Evolutionary conservation across 1,140 invertebrate species (phyloP).

Genomic region (Pachyrhynchus sulphureomaculatus): DNA sequence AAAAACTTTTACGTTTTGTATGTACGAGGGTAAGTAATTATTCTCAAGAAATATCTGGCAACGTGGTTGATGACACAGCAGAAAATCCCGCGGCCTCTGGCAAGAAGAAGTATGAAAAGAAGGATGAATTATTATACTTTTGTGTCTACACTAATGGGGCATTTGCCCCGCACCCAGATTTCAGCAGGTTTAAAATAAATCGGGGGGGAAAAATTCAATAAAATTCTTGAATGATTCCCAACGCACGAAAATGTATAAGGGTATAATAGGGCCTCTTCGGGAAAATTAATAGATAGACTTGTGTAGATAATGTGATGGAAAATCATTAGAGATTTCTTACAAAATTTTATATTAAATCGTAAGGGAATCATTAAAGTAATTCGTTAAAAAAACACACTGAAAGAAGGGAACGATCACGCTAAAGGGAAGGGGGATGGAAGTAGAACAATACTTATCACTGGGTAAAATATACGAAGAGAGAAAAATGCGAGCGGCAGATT

Average conservation of each 20-base stretch:
- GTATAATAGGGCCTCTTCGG: conserved; percentile 2
- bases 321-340: not conserved
- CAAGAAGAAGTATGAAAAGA: conserved; percentile 37
- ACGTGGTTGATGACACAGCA: conserved; percentile 14
- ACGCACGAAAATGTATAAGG: conserved; percentile 10
- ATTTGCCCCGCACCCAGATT: conserved; percentile 37
- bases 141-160: conserved; percentile 42
- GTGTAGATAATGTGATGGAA: not conserved
- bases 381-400: no score
- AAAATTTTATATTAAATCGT: no score
- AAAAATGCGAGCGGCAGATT: no score
- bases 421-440: no score
- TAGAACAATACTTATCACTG: no score
- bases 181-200: conserved; percentile 36
- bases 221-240: conserved; percentile 20
- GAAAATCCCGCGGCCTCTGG: conserved; percentile 27
- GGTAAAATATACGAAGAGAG: no score
- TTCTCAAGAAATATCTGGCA: conserved; percentile 9
- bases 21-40: no score
- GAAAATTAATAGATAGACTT: conserved; percentile 2
- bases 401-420: no score
- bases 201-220: conserved; percentile 24
- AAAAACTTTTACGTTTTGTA: no score
- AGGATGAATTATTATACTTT: conserved; percentile 42
- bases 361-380: no score